Percentiles rank a stretch among this genome's conserved stretches.
These are phyloP conservation scores for Microdon myrmicae DNA, from an alignment of 2,888 invertebrate genomes.

Conservation along the genomic window DNA sequence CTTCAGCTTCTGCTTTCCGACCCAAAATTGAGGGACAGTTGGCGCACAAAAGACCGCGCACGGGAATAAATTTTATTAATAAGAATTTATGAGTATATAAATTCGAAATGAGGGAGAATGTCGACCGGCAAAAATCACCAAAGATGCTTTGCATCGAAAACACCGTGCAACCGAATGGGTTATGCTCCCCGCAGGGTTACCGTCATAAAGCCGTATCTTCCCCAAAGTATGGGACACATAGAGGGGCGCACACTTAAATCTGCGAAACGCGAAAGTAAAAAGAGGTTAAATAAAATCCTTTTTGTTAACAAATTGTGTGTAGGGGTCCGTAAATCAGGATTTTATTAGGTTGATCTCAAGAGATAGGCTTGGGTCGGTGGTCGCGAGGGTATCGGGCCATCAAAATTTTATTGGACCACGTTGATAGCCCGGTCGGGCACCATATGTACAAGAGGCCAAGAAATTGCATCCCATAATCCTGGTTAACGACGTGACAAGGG, in stretches of 20 bases:
- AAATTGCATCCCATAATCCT: no score
- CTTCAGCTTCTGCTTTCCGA: conserved; percentile 22
- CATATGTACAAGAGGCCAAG: no score
- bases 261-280: neutral
- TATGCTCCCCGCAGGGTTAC: conserved; percentile 38
- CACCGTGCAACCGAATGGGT: conserved; percentile 18
- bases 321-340: conserved; percentile 42
- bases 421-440: no score
- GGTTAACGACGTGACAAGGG: no score
- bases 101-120: conserved; percentile 54
- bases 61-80: conserved; percentile 64
- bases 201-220: conserved; percentile 40
- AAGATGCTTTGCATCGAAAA: neutral
- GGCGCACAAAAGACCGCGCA: neutral
- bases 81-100: conserved; percentile 66
- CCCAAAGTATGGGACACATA: conserved; percentile 1
- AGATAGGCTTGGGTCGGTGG: conserved; percentile 18
- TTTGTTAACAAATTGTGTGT: conserved; percentile 46
- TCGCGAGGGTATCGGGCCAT: no score
- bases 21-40: neutral
- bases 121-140: conserved; percentile 7
- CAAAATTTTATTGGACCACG: no score
- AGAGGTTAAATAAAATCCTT: conserved; percentile 19
- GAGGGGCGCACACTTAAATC: no score
- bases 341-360: conserved; percentile 41